Base-by-base conservation (phyloP, 1,140 invertebrate species). In the Leptinotarsa undecemlineata region DNA sequence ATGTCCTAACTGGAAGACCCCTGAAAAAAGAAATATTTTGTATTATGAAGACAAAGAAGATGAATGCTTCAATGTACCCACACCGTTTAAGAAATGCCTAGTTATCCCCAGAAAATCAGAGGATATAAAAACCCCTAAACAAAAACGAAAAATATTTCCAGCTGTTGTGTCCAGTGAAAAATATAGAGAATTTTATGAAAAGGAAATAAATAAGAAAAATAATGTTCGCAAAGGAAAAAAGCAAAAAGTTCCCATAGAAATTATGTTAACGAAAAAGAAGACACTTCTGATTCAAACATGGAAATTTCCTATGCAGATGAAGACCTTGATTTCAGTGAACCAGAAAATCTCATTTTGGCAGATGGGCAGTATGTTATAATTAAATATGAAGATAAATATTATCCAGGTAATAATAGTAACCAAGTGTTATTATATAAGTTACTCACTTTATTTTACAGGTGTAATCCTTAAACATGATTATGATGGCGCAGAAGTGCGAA, bases 51-150 rank as follows among this genome's bases (percentile, higher is more conserved):
- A 23, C 14, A 74, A 74, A 48, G 68, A 74, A 26, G 26, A 57
- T 20, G 67, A 69, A 70, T 51, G 67, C 17, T 74, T 21, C 42
- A 20, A 74, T 71, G 51, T 74, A 47, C 67, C 73, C 17, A 74
- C 73, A 33, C 73, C 73, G 33, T 74, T 74, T 20, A 74, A 74
- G 42, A 74, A 71, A 74, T 74, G 73, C 33, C 48, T 74, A 26
- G 14, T 60, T 74, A 57, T 70, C 47, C 73, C 23, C 47, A 57
- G 48, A 20, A 21, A 21, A 26, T 26, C 26, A 26, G 26, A 26
- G 26, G 26, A 26, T 26, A 26, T 26, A 20, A 21, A 26, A 74
- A 51, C 42, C 23, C 3, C 73, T n/a, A 71, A 71, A 62, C 4
- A 42, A 13, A 74, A 62, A 61, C n/a, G 26, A n/a, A 51, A 17